phyloP scores from a whole-genome alignment of 2,113 vertebrate genomes.

The Microtus ochrogaster region DNA sequence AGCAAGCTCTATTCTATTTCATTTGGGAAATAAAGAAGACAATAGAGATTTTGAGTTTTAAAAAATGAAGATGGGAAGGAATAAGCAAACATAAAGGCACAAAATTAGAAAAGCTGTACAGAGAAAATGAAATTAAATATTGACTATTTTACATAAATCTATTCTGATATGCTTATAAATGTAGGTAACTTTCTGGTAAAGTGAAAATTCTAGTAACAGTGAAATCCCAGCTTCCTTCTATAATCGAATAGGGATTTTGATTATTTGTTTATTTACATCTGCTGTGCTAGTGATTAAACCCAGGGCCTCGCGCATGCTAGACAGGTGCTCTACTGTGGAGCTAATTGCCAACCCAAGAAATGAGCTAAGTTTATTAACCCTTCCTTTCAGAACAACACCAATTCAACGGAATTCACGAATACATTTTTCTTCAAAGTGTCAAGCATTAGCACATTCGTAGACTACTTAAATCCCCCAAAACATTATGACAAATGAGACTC shows the following conservation, averaged over 20 bases:
- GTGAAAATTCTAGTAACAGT: background rate
- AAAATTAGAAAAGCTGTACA: background rate
- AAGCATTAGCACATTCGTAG: background rate
- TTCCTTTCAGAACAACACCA: background rate
- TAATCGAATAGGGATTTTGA: background rate
- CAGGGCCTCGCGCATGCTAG: background rate
- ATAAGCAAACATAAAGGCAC: background rate
- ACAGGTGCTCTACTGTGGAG: background rate
- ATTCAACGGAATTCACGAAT: background rate
- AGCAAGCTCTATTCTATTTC: background rate
- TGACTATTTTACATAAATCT: background rate
- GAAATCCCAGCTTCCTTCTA: background rate
- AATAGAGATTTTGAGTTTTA: background rate
- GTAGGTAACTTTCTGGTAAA: background rate
- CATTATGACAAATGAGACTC: background rate
- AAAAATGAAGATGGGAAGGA: background rate
- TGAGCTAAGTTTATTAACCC: background rate
- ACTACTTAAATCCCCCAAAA: background rate
- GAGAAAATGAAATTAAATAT: constrained; percentile 10
- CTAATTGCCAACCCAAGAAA: background rate
- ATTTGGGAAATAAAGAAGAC: background rate
- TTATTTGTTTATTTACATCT: background rate
- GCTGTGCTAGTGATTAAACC: background rate
- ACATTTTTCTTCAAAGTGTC: background rate
- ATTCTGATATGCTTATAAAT: constrained; percentile 7